phyloP scores from a whole-genome alignment of 2,797 vertebrate species.

The Hypotaenidia philippensis region DNA sequence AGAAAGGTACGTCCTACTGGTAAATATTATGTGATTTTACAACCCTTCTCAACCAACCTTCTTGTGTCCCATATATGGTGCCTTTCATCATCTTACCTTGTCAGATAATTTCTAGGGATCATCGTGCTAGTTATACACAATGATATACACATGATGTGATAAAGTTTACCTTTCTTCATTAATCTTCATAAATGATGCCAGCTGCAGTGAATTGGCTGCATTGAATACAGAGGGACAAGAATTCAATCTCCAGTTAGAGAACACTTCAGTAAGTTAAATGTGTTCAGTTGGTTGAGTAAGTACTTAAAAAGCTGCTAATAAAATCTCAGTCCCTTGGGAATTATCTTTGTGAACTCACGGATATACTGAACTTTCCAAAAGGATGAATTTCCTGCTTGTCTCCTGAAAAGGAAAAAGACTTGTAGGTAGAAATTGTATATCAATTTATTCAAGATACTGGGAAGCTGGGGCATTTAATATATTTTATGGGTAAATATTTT shows the following conservation, averaged over 20 bases:
- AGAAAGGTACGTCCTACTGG: not conserved
- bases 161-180: not conserved
- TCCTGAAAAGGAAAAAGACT: not conserved
- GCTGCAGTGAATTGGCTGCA: not conserved
- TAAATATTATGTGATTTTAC: not conserved
- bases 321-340: not conserved
- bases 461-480: not conserved
- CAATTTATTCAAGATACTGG: not conserved
- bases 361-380: conserved; percentile 3
- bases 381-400: not conserved
- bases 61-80: rapidly evolving
- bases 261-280: not conserved
- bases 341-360: not conserved
- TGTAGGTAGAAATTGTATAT: not conserved
- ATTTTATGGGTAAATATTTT: not conserved
- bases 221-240: not conserved
- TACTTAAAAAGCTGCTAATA: not conserved
- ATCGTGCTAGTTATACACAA: not conserved
- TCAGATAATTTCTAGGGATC: not conserved
- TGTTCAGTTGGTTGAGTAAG: not conserved
- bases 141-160: rapidly evolving
- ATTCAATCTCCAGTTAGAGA: not conserved
- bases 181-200: not conserved
- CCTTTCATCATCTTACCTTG: not conserved
- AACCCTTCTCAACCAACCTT: not conserved